A percentile compares a stretch with the other conserved stretches of the same genome.
Evolutionary conservation across 2,888 invertebrate genomes (phyloP).

Genomic region (Drosophila kanekoi): DNA sequence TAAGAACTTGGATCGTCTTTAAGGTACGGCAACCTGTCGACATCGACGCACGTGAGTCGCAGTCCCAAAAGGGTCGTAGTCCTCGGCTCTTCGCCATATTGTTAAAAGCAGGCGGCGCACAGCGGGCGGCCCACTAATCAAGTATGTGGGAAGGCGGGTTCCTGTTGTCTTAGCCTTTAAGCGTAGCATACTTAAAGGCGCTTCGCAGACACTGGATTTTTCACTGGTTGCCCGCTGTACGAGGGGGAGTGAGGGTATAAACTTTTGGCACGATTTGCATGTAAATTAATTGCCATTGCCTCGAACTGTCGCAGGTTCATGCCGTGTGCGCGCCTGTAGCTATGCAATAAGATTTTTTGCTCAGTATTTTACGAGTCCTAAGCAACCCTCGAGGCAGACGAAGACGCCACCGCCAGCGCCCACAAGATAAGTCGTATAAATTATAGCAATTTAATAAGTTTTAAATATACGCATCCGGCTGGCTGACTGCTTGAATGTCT

Average conservation of each 20-base stretch:
- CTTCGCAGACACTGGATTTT: conserved; percentile 32
- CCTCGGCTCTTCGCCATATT: conserved; percentile 56
- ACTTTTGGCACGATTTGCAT: conserved; percentile 81
- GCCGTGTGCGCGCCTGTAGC: conserved; percentile 51
- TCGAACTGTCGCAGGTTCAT: conserved; percentile 69
- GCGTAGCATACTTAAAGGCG: conserved; percentile 51
- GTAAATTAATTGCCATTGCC: conserved; percentile 82
- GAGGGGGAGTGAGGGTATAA: conserved; percentile 31
- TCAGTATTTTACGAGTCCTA: conserved; percentile 45
- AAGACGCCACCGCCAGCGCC: conserved; percentile 30
- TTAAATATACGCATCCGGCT: conserved; percentile 82
- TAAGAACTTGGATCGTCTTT: conserved; percentile 56
- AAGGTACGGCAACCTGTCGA: conserved; percentile 78
- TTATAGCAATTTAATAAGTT: conserved; percentile 84
- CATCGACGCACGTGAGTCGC: conserved; percentile 57
- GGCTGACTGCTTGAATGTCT: conserved; percentile 40
- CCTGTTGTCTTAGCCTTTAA: conserved; percentile 40
- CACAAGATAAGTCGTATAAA: conserved; percentile 83
- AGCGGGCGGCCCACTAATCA: conserved; percentile 71
- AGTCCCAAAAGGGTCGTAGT: conserved; percentile 75
- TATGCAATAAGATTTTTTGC: conserved; percentile 57
- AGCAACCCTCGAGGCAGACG: conserved; percentile 64
- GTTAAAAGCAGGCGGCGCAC: conserved; percentile 73
- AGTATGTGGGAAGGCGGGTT: conserved; percentile 41
- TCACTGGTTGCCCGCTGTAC: conserved; percentile 14